These are phyloP conservation scores for Drosophila seguyi DNA, from an alignment of 1,140 invertebrate species.

Conservation along the genomic window DNA sequence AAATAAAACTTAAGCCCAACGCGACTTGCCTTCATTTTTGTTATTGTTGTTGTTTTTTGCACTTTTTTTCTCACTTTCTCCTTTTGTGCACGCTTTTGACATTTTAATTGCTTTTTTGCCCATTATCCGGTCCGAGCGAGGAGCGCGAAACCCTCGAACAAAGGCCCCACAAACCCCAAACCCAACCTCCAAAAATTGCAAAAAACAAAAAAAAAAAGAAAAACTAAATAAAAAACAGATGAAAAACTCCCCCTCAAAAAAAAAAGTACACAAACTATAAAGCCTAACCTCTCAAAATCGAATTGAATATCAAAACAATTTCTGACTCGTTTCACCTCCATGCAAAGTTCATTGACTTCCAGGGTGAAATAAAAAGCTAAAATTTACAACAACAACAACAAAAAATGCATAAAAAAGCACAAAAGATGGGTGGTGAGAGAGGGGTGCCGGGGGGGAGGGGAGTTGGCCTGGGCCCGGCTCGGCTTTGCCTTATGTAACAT, in stretches of 20 bases:
- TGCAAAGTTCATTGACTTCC: slow-evolving; percentile 35
- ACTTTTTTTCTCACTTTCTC: slow-evolving; percentile 79
- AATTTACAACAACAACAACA: background rate
- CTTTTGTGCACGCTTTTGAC: slow-evolving; percentile 82
- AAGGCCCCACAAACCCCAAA: slow-evolving; percentile 6
- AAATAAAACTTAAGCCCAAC: slow-evolving; percentile 45
- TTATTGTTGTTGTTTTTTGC: slow-evolving; percentile 62
- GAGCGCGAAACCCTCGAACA: slow-evolving; percentile 23
- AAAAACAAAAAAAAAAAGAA: slow-evolving; percentile 2
- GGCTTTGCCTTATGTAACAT: slow-evolving; percentile 71
- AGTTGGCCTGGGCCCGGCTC: slow-evolving; percentile 19
- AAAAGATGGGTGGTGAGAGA: background rate
- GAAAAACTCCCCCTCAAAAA: slow-evolving; percentile 14
- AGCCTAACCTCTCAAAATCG: slow-evolving; percentile 17
- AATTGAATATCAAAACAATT: slow-evolving; percentile 43
- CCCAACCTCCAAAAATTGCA: slow-evolving; percentile 17
- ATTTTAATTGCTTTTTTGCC: slow-evolving; percentile 81
- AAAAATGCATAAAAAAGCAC: background rate
- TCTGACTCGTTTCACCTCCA: slow-evolving; percentile 40
- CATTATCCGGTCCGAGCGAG: slow-evolving; percentile 60
- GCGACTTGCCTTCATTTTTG: slow-evolving; percentile 4
- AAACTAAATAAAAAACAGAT: background rate
- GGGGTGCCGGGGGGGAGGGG: background rate
- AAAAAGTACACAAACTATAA: background rate
- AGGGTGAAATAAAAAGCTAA: background rate